These are phyloP conservation scores for Takifugu ocellatus DNA, from an alignment of 2,797 vertebrate genomes.

Conservation along the genomic window DNA sequence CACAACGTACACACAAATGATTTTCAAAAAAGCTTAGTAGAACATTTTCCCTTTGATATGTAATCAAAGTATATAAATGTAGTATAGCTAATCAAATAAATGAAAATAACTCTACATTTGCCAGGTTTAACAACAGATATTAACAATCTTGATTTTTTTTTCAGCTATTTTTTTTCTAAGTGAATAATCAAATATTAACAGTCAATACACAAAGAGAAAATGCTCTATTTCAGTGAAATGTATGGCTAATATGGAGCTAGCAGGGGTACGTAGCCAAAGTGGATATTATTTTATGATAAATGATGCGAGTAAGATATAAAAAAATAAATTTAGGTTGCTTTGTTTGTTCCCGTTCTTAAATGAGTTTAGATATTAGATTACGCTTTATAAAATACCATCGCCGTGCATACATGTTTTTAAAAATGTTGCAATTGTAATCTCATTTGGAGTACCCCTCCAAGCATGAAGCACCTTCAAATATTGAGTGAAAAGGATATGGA, in stretches of 20 bases:
- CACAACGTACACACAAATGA: conserved; percentile 38
- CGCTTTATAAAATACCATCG: too few species aligned
- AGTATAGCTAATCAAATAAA: background rate
- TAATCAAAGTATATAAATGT: background rate
- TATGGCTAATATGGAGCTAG: conserved; percentile 24
- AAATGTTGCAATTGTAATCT: background rate
- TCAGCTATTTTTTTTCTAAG: background rate
- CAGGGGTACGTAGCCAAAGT: conserved; percentile 16
- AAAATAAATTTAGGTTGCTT: too few species aligned
- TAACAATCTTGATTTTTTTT: background rate
- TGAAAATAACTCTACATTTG: background rate
- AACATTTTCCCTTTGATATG: conserved; percentile 54
- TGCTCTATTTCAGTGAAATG: conserved; percentile 32
- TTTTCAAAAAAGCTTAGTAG: conserved; percentile 7
- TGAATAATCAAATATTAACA: background rate
- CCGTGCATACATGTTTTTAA: background rate
- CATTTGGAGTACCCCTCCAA: conserved; percentile 25
- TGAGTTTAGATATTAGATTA: too few species aligned
- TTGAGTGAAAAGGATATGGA: conserved; percentile 8
- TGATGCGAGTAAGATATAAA: too few species aligned
- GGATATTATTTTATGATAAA: too few species aligned
- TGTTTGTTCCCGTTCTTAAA: too few species aligned
- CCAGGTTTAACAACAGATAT: too few species aligned
- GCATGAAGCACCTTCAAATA: conserved; percentile 18
- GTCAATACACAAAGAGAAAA: conserved; percentile 46